A percentile compares a stretch with the other conserved stretches of the same genome.
Conservation (phyloP, 2,888 invertebrate genomes). For the Eristalinus sepulchralis region DNA sequence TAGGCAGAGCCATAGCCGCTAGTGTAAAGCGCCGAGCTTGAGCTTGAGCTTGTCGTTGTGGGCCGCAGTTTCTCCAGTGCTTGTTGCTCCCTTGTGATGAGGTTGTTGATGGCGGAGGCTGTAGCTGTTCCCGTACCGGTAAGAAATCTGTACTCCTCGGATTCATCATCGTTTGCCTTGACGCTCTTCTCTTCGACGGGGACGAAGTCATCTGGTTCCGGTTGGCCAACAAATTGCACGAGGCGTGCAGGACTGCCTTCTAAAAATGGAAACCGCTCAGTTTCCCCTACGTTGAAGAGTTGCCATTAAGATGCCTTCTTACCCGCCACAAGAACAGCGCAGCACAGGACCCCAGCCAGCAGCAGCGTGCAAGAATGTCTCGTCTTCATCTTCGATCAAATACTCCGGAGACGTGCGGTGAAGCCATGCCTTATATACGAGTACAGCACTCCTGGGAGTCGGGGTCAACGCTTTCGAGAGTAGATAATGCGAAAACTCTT, state of each 20-base stretch:
- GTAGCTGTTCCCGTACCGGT: background rate
- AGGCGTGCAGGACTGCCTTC: conserved; percentile 19
- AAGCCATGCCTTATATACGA: conserved; percentile 45
- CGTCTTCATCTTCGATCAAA: conserved; percentile 38
- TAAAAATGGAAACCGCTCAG: background rate
- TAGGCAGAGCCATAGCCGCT: background rate
- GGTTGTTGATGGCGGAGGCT: conserved; percentile 26
- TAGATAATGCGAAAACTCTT: conserved; percentile 35
- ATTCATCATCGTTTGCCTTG: background rate
- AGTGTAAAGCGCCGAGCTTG: background rate
- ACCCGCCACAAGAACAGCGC: conserved; percentile 34
- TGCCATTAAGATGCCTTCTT: conserved; percentile 1
- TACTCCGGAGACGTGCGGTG: conserved; percentile 28
- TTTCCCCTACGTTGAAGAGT: background rate
- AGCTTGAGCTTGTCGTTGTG: background rate
- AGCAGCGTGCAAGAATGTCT: conserved; percentile 18
- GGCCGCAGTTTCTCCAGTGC: conserved; percentile 37
- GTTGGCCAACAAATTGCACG: background rate
- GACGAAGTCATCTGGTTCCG: background rate
- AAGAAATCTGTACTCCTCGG: conserved; percentile 24
- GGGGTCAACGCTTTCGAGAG: conserved; percentile 58
- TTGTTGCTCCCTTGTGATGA: conserved; percentile 25
- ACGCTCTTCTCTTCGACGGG: background rate
- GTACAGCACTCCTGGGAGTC: background rate
- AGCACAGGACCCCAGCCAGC: conserved; percentile 1